These are phyloP conservation scores for Cheilosia vernalis DNA, from an alignment of 2,888 invertebrate species.

Conservation along the genomic window DNA sequence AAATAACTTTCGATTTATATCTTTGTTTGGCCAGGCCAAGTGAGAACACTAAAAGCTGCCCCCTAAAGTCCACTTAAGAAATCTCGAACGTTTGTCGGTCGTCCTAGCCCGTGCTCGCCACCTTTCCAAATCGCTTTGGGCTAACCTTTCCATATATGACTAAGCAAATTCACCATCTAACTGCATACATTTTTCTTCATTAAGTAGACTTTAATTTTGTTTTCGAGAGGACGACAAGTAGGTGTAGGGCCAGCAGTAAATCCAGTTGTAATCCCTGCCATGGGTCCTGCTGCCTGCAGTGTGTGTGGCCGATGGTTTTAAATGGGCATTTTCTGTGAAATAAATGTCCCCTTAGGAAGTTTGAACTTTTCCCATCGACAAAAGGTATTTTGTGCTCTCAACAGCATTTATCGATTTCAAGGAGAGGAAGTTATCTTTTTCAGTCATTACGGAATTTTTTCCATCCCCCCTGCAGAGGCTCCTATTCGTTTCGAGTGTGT, in stretches of 20 bases:
- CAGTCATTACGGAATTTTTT: not conserved
- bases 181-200: constrained; percentile 64
- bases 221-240: not conserved
- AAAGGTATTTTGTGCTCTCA: constrained; percentile 14
- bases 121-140: not conserved
- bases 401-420: constrained; percentile 19
- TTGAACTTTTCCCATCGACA: constrained; percentile 1
- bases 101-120: not conserved
- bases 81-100: constrained; percentile 5
- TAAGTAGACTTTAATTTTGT: constrained; percentile 60
- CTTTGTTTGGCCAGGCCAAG: constrained; percentile 34
- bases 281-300: constrained; percentile 24
- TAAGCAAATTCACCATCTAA: constrained; percentile 56
- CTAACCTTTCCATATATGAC: constrained; percentile 16
- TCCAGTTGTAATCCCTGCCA: constrained; percentile 65
- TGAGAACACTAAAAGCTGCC: constrained; percentile 59
- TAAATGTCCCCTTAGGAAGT: constrained; percentile 31
- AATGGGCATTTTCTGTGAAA: constrained; percentile 45
- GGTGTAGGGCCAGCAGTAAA: constrained; percentile 34
- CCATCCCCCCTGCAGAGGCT: no score
- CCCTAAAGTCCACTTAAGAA: constrained; percentile 61
- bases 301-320: constrained; percentile 35
- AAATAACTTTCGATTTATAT: constrained; percentile 65
- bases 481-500: no score
- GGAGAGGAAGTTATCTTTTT: not conserved